Percentiles rank a stretch among this genome's conserved stretches.
Evolutionary conservation across 2,888 invertebrate genomes (phyloP).

Genomic region (Caenorhabditis sp.): DNA sequence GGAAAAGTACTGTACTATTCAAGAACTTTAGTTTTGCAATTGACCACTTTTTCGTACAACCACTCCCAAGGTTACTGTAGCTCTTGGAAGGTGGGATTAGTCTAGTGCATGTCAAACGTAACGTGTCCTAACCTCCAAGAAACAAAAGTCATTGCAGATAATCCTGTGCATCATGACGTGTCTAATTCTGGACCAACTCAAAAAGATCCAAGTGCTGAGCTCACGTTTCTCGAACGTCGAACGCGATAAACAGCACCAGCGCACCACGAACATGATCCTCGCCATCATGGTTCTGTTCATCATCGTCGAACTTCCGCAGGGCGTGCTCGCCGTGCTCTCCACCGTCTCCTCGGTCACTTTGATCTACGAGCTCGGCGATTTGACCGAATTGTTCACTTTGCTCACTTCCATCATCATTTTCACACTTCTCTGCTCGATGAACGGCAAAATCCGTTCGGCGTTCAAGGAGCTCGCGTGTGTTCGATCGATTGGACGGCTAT

Average conservation of each 20-base stretch:
- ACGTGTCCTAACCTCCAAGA: no score
- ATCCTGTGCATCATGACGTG: constrained; percentile 75
- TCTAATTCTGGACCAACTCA: constrained; percentile 70
- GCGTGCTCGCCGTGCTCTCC: constrained; percentile 69
- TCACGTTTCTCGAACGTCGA: constrained; percentile 70
- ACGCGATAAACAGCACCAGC: constrained; percentile 72
- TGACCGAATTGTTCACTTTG: constrained; percentile 75
- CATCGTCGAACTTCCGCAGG: constrained; percentile 75
- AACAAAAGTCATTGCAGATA: constrained; percentile 54
- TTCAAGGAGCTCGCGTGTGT: constrained; percentile 60
- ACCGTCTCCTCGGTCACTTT: constrained; percentile 59
- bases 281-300: constrained; percentile 77
- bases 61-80: no score
- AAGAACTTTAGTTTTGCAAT: no score
- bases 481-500: constrained; percentile 20
- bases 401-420: constrained; percentile 75
- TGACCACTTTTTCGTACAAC: no score
- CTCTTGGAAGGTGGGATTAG: no score
- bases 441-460: constrained; percentile 65
- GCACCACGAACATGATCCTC: constrained; percentile 75
- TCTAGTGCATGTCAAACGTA: no score
- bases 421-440: constrained; percentile 73
- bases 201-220: constrained; percentile 66
- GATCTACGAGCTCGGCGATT: constrained; percentile 69
- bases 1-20: no score